phyloP scores from a whole-genome alignment of 2,113 vertebrate species.

The Fukomys damarensis region DNA sequence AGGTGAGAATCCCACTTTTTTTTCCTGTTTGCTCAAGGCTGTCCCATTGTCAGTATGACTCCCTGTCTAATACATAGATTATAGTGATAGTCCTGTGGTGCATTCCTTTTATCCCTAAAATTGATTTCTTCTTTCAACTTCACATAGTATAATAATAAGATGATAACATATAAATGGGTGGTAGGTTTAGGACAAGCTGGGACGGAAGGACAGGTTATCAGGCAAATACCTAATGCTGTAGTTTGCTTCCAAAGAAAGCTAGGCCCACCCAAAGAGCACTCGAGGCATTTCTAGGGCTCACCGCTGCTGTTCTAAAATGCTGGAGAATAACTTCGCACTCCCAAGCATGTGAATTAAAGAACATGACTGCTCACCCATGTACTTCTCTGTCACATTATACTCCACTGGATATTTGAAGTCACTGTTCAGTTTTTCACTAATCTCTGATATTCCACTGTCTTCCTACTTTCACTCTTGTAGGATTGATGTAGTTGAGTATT shows the following conservation, averaged over 20 bases:
- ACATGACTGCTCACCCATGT: rapidly evolving
- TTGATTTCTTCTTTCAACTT: neutral
- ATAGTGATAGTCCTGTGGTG: neutral
- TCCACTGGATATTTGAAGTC: neutral
- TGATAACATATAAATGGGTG: neutral
- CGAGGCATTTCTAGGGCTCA: neutral
- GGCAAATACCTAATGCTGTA: neutral
- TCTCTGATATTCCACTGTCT: neutral
- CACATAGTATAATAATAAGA: neutral
- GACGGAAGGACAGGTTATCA: neutral
- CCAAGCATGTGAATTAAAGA: neutral
- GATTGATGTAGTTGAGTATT: neutral
- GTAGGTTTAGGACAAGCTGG: neutral
- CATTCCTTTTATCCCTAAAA: neutral
- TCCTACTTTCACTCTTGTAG: neutral
- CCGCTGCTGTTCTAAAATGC: neutral
- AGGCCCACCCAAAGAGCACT: neutral
- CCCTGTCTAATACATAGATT: neutral
- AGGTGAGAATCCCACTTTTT: conserved; percentile 86
- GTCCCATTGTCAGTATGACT: neutral
- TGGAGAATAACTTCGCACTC: too few relatives aligned
- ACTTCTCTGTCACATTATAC: neutral
- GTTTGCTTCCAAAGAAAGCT: neutral
- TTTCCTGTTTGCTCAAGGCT: neutral
- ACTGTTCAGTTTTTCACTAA: neutral